phyloP scores from a whole-genome alignment of 2,797 vertebrate genomes.

The Lithobates pipiens region DNA sequence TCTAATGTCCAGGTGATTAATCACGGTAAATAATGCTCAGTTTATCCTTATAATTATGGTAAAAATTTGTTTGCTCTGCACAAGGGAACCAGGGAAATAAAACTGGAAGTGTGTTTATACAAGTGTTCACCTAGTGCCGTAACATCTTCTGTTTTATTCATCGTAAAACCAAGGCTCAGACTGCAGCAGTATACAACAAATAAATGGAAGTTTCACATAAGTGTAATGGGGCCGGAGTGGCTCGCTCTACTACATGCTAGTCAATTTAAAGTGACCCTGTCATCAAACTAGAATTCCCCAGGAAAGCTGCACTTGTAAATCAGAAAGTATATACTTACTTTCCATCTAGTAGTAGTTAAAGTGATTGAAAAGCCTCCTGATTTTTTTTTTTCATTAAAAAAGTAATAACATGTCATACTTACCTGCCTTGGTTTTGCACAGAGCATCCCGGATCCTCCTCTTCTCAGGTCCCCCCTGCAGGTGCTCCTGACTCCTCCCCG shows the following conservation, averaged over 20 bases:
- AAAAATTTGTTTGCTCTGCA: slow-evolving; percentile 52
- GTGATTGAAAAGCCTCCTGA: no score
- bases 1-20: slow-evolving; percentile 60
- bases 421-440: no score
- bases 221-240: not conserved
- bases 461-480: no score
- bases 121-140: slow-evolving; percentile 26
- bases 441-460: no score
- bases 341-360: no score
- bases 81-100: slow-evolving; percentile 53
- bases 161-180: slow-evolving; percentile 5
- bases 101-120: slow-evolving; percentile 42
- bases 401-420: no score
- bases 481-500: no score
- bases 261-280: not conserved
- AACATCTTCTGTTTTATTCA: slow-evolving; percentile 44
- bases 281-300: not conserved
- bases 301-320: not conserved
- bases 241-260: not conserved
- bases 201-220: not conserved
- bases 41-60: slow-evolving; percentile 57
- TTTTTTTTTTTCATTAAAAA: no score
- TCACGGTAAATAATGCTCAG: slow-evolving; percentile 57
- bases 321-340: not conserved
- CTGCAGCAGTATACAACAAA: not conserved